These are phyloP conservation scores for Rugalucina vietnamica DNA, from an alignment of 2,888 invertebrate genomes.

Conservation along the genomic window DNA sequence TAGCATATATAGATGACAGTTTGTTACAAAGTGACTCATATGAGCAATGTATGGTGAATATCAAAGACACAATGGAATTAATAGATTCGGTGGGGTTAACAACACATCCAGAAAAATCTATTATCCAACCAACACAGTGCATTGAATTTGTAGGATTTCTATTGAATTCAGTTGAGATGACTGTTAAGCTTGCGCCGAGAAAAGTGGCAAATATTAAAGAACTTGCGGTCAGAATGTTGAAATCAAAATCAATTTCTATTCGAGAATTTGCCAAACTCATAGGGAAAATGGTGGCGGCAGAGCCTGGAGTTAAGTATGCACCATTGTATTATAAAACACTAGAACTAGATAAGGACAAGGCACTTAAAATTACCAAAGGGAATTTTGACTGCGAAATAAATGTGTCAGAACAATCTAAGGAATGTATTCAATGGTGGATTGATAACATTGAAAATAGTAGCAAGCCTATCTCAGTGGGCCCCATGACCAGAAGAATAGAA, in stretches of 20 bases:
- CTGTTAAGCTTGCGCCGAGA: not conserved
- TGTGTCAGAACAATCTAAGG: not conserved
- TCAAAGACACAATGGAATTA: not conserved
- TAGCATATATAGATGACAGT: constrained; percentile 1
- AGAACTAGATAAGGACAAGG: too few species aligned
- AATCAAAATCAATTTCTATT: not conserved
- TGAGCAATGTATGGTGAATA: not conserved
- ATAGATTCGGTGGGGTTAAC: not conserved
- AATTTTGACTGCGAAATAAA: not conserved
- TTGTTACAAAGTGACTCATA: constrained; percentile 10
- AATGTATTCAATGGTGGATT: not conserved
- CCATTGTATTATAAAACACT: too few species aligned
- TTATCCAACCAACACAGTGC: not conserved
- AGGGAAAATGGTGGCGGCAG: too few species aligned
- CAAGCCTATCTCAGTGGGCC: not conserved
- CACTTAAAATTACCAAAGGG: too few species aligned
- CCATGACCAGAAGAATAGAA: not conserved
- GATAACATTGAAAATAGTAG: not conserved
- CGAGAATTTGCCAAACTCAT: too few species aligned
- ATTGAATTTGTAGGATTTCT: not conserved
- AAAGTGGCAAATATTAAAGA: not conserved
- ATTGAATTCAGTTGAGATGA: not conserved
- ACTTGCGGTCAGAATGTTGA: not conserved
- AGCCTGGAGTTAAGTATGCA: too few species aligned
- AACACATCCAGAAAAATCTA: constrained; percentile 7